Base-by-base conservation (phyloP, 1,140 invertebrate genomes). In the Lepidurus couesii region DNA sequence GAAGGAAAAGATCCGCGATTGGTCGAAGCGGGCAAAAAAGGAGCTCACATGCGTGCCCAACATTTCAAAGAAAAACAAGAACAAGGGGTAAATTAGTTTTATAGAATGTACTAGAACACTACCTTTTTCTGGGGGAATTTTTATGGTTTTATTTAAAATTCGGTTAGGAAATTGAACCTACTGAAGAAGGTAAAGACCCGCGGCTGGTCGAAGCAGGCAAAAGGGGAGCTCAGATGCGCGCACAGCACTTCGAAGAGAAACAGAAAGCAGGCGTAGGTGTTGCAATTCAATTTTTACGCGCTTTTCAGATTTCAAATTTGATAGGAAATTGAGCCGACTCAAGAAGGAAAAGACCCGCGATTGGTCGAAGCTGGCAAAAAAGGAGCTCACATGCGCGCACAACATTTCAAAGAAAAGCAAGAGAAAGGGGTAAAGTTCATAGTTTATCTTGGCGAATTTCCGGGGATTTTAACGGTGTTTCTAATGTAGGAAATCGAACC, bases 161-260 rank as follows among this genome's bases (percentile, higher is more conserved):
- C 1, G 16, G 24, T 5, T 75, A 75, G 74, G 75, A 76, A 44
- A 76, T 76, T 21, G 75, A 76, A 21, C 75, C 75, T 44, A 76
- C 75, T 21, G 75, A 76, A 76, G 73, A 78, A 44, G 75, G 75
- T n/a, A 76, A 76, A 44, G 75, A 76, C 21, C 75, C 75, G 24
- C 75, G 75, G 3, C 21, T 76, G 42, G 75, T 76, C 13, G 75
- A 76, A 76, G 75, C 75, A 26, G 75, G 75, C 26, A 76, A 44
- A 47, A 76, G 43, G 42, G 75, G 75, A 76, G 75, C 75, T 3
- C 42, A 43, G 7, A 44, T 44, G 26, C 34, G 75, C 24, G 75
- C 75, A 5, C 75, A 77, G 26, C 75, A 77, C 24, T 77, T 77
- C 26, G 44, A 77, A 47, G 75, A 77, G 75, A 77, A 13, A 43